Evolutionary conservation across 92 coral and sea anemone species (phyloP).

Genomic region (Desmophyllum pertusum): DNA sequence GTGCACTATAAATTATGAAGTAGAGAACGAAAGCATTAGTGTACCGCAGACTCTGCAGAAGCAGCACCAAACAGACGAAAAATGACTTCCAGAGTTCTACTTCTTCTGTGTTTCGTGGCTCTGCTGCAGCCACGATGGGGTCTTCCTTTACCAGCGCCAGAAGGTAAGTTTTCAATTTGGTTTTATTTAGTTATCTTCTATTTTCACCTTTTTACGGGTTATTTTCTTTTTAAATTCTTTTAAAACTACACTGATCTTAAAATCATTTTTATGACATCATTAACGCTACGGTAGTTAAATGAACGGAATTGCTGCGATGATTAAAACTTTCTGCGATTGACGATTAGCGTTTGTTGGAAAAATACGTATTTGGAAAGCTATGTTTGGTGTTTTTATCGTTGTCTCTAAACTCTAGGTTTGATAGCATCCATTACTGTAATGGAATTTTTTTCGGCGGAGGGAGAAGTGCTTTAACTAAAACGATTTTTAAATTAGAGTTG

Average conservation of each 20-base stretch:
- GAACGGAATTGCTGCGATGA: neutral
- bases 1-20: neutral
- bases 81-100: conserved; percentile 1
- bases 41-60: neutral
- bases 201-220: neutral
- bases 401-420: neutral
- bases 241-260: no score
- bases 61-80: neutral
- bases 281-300: neutral
- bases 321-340: neutral
- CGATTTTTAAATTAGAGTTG: neutral
- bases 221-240: neutral
- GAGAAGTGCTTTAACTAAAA: neutral
- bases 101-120: neutral
- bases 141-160: conserved; percentile 9
- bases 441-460: neutral
- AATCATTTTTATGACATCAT: neutral
- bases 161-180: neutral
- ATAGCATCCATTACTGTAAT: neutral
- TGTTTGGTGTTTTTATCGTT: neutral
- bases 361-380: no score
- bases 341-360: neutral
- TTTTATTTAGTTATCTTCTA: neutral
- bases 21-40: neutral
- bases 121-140: neutral